phyloP scores from a whole-genome alignment of 2,888 invertebrate genomes.

The Ashinkailepas kermadecensis region DNA sequence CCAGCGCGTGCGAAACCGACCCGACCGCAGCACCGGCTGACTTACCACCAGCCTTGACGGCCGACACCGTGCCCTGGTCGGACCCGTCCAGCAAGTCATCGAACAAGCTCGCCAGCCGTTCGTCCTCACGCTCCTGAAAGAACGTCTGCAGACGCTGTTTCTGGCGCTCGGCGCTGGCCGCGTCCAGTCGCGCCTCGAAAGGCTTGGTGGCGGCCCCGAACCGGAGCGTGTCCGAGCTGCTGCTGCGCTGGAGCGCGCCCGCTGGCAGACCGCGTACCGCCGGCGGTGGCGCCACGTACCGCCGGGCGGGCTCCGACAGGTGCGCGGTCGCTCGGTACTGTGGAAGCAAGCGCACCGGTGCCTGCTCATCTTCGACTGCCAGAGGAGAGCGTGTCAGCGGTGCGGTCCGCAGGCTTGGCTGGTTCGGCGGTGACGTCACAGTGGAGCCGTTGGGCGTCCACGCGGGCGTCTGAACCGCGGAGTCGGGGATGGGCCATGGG shows the following conservation, averaged over 20 bases:
- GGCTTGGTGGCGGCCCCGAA: background rate
- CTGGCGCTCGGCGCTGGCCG: background rate
- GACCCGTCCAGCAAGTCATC: background rate
- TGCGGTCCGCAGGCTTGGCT: background rate
- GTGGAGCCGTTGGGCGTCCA: background rate
- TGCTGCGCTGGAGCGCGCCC: conserved; percentile 29
- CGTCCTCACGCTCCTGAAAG: conserved; percentile 15
- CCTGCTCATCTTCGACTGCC: conserved; percentile 25
- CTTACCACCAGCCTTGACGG: background rate
- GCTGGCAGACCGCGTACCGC: conserved; percentile 17
- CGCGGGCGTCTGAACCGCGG: background rate
- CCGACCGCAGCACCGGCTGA: background rate
- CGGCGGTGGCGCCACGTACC: conserved; percentile 26
- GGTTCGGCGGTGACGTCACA: background rate
- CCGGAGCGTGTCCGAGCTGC: conserved; percentile 8
- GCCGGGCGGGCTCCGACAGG: conserved; percentile 1
- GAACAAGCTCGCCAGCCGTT: background rate
- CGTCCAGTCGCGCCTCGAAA: background rate
- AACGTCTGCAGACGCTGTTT: background rate
- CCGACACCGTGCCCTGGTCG: background rate
- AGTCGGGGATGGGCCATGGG: no score
- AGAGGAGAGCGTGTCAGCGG: conserved; percentile 2
- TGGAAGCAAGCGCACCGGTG: conserved; percentile 26
- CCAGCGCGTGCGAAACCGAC: background rate
- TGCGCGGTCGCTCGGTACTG: background rate